Evolutionary conservation across 2,113 vertebrate species (phyloP).

Genomic region (Hirundichthys speculiger): DNA sequence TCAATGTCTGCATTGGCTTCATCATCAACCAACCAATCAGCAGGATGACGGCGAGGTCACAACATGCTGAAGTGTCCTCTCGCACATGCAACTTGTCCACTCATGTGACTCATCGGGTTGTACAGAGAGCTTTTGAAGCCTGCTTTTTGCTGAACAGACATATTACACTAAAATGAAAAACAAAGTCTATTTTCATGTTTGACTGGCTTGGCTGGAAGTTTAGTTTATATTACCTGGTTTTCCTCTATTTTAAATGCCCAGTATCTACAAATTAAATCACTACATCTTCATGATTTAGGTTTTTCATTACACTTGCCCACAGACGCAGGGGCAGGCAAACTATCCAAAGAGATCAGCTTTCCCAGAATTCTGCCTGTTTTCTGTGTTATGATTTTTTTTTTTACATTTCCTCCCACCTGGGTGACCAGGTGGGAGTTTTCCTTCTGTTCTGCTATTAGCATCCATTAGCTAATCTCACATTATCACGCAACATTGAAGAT

Average conservation of each 20-base stretch:
- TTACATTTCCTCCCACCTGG: slow-evolving; percentile 62
- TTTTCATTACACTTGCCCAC: slow-evolving; percentile 21
- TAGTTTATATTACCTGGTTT: slow-evolving; percentile 7
- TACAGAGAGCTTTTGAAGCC: too few species aligned
- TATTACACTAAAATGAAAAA: background rate
- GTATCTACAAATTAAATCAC: slow-evolving; percentile 8
- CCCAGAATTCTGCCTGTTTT: slow-evolving; percentile 12
- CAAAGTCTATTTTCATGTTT: slow-evolving; percentile 19
- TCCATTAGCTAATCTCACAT: slow-evolving; percentile 29
- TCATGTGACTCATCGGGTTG: too few species aligned
- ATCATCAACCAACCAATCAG: too few species aligned
- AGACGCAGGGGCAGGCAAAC: slow-evolving; percentile 6
- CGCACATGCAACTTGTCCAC: too few species aligned
- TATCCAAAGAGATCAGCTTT: slow-evolving; percentile 1
- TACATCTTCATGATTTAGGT: slow-evolving; percentile 29
- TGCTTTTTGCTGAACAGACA: background rate
- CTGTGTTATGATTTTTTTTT: slow-evolving; percentile 38
- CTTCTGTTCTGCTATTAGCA: slow-evolving; percentile 8
- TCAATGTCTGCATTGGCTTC: too few species aligned
- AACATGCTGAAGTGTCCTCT: too few species aligned
- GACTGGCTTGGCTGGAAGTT: too few species aligned
- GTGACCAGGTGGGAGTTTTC: slow-evolving; percentile 32
- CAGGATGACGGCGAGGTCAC: too few species aligned
- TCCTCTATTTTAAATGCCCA: too few species aligned
- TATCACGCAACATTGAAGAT: background rate